A percentile compares a stretch with the other conserved stretches of the same genome.
phyloP scores from a whole-genome alignment of 2,113 vertebrate species.

The Puntigrus tetrazona region DNA sequence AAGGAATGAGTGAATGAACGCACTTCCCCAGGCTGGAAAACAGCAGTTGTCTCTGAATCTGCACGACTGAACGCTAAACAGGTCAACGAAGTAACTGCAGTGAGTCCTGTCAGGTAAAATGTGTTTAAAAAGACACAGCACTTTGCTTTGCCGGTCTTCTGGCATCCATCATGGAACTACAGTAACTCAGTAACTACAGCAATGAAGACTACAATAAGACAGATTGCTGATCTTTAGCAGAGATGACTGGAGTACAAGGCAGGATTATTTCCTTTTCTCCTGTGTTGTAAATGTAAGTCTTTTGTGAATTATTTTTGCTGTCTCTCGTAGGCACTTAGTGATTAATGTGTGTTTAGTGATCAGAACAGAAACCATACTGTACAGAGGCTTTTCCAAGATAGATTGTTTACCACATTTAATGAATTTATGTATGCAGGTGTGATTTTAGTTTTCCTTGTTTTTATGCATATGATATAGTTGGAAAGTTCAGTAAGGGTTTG shows the following conservation, averaged over 20 bases:
- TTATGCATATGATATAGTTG: too few species aligned
- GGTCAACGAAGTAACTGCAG: neutral
- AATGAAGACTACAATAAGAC: neutral
- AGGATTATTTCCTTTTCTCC: neutral
- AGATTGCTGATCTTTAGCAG: neutral
- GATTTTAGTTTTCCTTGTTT: too few species aligned
- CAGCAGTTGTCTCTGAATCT: neutral
- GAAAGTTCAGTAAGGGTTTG: too few species aligned
- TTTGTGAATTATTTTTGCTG: neutral
- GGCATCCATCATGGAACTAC: neutral
- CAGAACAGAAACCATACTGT: neutral
- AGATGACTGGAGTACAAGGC: neutral
- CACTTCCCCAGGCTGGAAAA: neutral
- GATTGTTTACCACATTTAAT: too few species aligned
- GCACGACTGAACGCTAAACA: neutral
- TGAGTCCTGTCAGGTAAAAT: slow-evolving; percentile 6
- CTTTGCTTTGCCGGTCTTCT: neutral
- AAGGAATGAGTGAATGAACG: slow-evolving; percentile 1
- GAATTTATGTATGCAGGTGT: too few species aligned
- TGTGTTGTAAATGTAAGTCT: neutral
- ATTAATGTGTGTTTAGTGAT: neutral
- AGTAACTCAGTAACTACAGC: neutral
- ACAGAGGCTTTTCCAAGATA: too few species aligned
- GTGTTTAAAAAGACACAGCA: neutral
- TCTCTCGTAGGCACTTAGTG: neutral